phyloP scores from a whole-genome alignment of 2,888 invertebrate genomes.

The Epistrophella euchroma region DNA sequence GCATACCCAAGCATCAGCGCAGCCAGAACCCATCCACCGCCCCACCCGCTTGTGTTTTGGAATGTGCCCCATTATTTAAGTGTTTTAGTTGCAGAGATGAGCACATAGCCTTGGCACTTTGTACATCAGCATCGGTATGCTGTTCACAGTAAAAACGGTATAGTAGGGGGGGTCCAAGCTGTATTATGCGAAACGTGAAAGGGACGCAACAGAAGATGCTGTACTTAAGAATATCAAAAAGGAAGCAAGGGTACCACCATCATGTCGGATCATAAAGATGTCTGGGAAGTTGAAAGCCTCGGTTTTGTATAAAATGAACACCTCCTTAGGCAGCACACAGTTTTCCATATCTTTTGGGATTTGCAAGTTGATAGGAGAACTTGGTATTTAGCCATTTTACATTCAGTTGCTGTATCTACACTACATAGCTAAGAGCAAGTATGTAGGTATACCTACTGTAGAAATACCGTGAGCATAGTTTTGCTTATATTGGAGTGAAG shows the following conservation, averaged over 20 bases:
- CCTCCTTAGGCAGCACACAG: conserved; percentile 65
- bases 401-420: conserved; percentile 12
- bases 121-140: conserved; percentile 41
- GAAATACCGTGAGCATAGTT: conserved; percentile 39
- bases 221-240: conserved; percentile 67
- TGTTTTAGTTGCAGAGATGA: conserved; percentile 73
- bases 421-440: background rate
- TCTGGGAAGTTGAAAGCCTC: conserved; percentile 78
- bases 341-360: conserved; percentile 42
- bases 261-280: conserved; percentile 78
- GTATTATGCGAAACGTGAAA: conserved; percentile 16
- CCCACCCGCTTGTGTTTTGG: conserved; percentile 28
- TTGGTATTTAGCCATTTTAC: conserved; percentile 49
- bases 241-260: conserved; percentile 74
- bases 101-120: conserved; percentile 72
- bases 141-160: conserved; percentile 41
- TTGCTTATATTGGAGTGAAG: conserved; percentile 8
- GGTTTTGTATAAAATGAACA: conserved; percentile 73
- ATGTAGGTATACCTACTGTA: too few species aligned
- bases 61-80: conserved; percentile 74
- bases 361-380: conserved; percentile 31
- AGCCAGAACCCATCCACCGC: conserved; percentile 4
- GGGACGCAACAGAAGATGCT: conserved; percentile 32
- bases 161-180: conserved; percentile 52
- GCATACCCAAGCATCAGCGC: conserved; percentile 58